phyloP scores from a whole-genome alignment of 1,140 invertebrate genomes.

The Drosophila virilis region DNA sequence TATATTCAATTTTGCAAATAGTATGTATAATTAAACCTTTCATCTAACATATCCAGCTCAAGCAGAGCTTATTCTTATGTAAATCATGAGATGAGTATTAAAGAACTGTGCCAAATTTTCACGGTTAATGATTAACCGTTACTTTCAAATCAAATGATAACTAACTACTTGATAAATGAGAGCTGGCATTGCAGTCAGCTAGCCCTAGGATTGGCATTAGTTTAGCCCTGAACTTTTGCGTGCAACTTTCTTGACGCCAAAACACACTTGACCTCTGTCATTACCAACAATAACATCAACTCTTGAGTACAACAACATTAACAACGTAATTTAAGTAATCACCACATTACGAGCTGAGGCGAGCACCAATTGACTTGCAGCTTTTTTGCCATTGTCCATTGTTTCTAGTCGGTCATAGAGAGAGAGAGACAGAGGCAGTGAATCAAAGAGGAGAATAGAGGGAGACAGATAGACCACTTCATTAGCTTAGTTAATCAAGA shows the following conservation, averaged over 20 bases:
- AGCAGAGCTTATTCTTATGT: not conserved
- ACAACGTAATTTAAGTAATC: slow-evolving; percentile 35
- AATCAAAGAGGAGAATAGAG: not conserved
- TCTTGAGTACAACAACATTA: slow-evolving; percentile 4
- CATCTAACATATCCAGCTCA: no score
- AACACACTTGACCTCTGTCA: slow-evolving; percentile 43
- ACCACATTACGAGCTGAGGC: slow-evolving; percentile 17
- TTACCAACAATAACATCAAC: slow-evolving; percentile 36
- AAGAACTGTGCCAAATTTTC: no score
- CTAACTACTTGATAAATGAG: slow-evolving; percentile 5
- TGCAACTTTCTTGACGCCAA: slow-evolving; percentile 26
- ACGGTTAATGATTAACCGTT: not conserved
- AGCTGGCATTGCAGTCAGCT: slow-evolving; percentile 10
- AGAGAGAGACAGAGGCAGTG: not conserved
- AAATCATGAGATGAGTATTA: no score
- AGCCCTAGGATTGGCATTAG: slow-evolving; percentile 44
- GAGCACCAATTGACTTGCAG: slow-evolving; percentile 17
- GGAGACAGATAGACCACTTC: slow-evolving; percentile 45
- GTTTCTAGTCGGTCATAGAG: slow-evolving; percentile 6
- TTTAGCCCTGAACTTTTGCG: slow-evolving; percentile 56
- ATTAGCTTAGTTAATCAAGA: slow-evolving; percentile 71
- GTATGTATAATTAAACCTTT: no score
- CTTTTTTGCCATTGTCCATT: slow-evolving; percentile 44
- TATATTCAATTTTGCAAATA: no score
- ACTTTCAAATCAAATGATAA: not conserved